phyloP scores from a whole-genome alignment of 2,797 vertebrate species.

The Microctenopoma stevenorrisi region DNA sequence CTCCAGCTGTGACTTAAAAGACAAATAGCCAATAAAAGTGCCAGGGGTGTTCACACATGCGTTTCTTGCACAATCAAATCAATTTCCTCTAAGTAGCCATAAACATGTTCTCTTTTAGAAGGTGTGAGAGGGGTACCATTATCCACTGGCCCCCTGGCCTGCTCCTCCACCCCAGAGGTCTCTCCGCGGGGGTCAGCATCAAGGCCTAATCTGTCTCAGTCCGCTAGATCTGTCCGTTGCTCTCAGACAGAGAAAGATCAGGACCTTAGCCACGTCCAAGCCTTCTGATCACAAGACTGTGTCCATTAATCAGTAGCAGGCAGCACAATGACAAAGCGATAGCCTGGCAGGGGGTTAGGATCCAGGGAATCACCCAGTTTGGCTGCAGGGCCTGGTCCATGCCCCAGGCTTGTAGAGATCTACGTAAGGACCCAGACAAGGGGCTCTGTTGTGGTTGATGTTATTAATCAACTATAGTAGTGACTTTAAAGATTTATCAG shows the following conservation, averaged over 20 bases:
- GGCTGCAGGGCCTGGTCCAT: conserved; percentile 59
- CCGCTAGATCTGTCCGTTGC: conserved; percentile 88
- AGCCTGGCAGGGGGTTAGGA: conserved; percentile 73
- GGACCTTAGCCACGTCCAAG: conserved; percentile 84
- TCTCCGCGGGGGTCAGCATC: conserved; percentile 86
- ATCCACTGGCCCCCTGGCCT: conserved; percentile 83
- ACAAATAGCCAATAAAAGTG: conserved; percentile 97
- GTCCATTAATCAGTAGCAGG: conserved; percentile 90
- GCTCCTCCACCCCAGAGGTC: conserved; percentile 82
- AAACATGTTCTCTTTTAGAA: conserved; percentile 99
- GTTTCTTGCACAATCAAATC: conserved; percentile 98
- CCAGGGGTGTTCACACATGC: conserved; percentile 92
- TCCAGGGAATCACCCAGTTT: conserved; percentile 52
- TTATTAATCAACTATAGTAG: conserved; percentile 46
- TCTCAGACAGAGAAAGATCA: conserved; percentile 76
- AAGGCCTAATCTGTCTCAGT: conserved; percentile 90
- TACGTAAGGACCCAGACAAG: conserved; percentile 35
- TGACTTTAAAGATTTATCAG: conserved; percentile 30
- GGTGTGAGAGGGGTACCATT: conserved; percentile 90
- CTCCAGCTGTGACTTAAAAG: conserved; percentile 82
- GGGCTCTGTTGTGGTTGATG: conserved; percentile 31
- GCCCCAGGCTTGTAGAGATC: conserved; percentile 51
- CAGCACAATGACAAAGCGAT: conserved; percentile 82
- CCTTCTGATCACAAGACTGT: conserved; percentile 82
- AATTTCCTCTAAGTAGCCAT: conserved; percentile 99